These are phyloP conservation scores for Semaprochilodus insignis DNA, from an alignment of 2,797 vertebrate genomes.

Conservation along the genomic window DNA sequence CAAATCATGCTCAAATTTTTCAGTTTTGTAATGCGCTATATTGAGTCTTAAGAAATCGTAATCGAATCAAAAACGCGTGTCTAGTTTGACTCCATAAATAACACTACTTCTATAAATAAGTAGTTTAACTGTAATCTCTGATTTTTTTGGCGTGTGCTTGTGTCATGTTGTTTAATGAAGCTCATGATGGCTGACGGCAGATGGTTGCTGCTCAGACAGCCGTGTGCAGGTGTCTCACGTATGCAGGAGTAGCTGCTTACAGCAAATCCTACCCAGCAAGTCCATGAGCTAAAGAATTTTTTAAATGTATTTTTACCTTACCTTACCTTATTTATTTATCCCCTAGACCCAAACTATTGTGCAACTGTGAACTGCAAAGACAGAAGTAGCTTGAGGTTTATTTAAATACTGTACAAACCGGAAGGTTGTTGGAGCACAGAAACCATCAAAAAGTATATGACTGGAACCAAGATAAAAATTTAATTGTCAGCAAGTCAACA, in stretches of 20 bases:
- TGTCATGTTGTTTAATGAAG: constrained; percentile 7
- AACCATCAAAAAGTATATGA: too few relatives aligned
- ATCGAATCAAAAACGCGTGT: background rate
- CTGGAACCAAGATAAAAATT: too few relatives aligned
- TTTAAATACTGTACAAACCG: too few relatives aligned
- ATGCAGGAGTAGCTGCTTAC: background rate
- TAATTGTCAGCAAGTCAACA: too few relatives aligned
- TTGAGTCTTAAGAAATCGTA: background rate
- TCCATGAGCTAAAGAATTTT: background rate
- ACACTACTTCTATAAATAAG: too few relatives aligned
- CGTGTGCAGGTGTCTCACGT: background rate
- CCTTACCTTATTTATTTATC: too few relatives aligned
- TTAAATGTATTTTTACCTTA: background rate
- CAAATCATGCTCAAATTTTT: background rate
- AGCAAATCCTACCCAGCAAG: background rate
- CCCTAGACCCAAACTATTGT: background rate
- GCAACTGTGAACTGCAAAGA: too few relatives aligned
- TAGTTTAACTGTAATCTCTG: background rate
- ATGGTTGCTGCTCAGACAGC: background rate
- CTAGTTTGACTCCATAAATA: too few relatives aligned
- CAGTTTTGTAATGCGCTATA: background rate
- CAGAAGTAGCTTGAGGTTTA: too few relatives aligned
- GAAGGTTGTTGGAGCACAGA: too few relatives aligned
- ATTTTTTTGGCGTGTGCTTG: constrained; percentile 39
- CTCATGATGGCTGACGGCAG: constrained; percentile 21